These are phyloP conservation scores for Machaerirhynchus nigripectus DNA, from an alignment of 2,113 vertebrate species.

Conservation along the genomic window DNA sequence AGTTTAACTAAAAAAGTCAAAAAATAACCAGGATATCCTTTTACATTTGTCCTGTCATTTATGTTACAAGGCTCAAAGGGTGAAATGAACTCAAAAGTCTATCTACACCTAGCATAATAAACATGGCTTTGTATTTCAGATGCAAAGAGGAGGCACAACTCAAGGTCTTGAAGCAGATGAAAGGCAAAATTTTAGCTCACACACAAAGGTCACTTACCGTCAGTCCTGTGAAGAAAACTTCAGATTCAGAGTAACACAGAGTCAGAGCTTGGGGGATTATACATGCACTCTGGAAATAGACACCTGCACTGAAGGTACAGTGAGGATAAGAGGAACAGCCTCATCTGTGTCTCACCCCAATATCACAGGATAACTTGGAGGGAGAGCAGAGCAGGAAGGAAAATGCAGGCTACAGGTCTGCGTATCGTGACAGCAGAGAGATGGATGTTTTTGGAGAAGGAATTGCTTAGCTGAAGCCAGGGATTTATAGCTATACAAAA, in stretches of 20 bases:
- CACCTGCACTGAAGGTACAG: background rate
- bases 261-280: background rate
- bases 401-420: background rate
- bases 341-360: background rate
- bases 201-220: background rate
- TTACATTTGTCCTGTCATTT: background rate
- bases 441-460: background rate
- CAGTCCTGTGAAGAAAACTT: background rate
- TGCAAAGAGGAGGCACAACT: no score
- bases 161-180: background rate
- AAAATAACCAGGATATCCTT: background rate
- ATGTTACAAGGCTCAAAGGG: background rate
- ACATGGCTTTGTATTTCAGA: background rate
- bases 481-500: background rate
- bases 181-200: background rate
- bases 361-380: rapidly evolving
- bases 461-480: background rate
- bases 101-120: no score
- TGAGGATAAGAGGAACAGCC: background rate
- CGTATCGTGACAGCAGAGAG: background rate
- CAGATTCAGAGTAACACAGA: background rate
- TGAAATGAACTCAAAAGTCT: background rate
- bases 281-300: background rate
- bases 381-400: background rate
- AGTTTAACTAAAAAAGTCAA: background rate